Evolutionary conservation across 2,888 invertebrate species (phyloP).

Genomic region (Xestia sexstrigata): DNA sequence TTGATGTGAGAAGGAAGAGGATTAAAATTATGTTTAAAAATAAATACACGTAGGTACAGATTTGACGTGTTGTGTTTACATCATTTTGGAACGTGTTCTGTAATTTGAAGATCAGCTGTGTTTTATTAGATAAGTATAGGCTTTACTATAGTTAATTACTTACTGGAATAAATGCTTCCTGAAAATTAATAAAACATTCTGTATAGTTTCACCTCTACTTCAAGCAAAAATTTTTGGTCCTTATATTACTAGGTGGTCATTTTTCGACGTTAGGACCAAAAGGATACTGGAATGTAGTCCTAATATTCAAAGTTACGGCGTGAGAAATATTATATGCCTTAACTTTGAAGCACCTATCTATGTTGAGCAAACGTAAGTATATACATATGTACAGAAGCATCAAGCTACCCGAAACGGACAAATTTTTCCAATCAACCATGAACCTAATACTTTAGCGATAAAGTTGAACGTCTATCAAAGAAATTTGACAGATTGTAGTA

Average conservation of each 20-base stretch:
- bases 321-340: background rate
- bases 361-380: background rate
- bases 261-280: background rate
- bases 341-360: background rate
- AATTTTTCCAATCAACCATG: no score
- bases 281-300: background rate
- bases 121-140: background rate
- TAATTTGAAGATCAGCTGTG: background rate
- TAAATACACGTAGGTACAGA: background rate
- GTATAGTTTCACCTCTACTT: no score
- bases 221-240: no score
- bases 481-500: no score
- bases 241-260: background rate
- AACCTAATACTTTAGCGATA: no score
- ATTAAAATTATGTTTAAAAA: conserved; percentile 1
- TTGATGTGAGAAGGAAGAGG: conserved; percentile 15
- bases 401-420: no score
- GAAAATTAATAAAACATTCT: background rate
- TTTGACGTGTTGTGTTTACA: background rate
- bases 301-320: background rate
- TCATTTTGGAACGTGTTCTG: background rate
- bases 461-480: no score
- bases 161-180: background rate
- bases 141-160: background rate
- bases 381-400: no score